Conservation (phyloP, 2,113 vertebrate genomes). For the Lanius collurio region DNA sequence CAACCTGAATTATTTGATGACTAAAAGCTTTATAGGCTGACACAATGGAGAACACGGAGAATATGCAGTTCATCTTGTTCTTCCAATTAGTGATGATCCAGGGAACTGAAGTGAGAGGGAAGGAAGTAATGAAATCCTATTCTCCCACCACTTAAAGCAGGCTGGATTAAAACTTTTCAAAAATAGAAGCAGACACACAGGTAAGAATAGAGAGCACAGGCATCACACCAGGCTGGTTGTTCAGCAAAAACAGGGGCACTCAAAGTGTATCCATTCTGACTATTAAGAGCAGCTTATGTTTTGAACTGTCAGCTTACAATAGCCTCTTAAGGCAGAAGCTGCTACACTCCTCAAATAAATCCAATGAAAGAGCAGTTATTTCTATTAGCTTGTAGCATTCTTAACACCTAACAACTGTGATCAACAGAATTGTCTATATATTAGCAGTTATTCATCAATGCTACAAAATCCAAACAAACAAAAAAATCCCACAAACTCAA, state of each 20-base stretch:
- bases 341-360: slow-evolving; percentile 36
- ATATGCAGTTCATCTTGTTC: neutral
- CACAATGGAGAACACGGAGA: neutral
- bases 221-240: neutral
- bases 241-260: neutral
- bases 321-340: slow-evolving; percentile 40
- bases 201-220: neutral
- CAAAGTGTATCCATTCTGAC: slow-evolving; percentile 1
- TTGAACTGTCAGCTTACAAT: slow-evolving; percentile 52
- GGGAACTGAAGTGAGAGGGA: neutral
- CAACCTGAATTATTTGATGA: neutral
- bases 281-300: slow-evolving; percentile 45
- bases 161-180: slow-evolving; percentile 25
- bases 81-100: neutral
- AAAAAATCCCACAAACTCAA: neutral
- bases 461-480: neutral
- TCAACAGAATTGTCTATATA: neutral
- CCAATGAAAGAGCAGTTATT: slow-evolving; percentile 36
- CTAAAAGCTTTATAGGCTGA: neutral
- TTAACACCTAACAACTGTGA: neutral
- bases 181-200: neutral
- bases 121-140: neutral
- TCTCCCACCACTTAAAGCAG: neutral
- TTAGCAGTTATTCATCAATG: neutral
- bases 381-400: neutral